Base-by-base conservation (phyloP, 2,888 invertebrate genomes). In the Bhutanitis thaidina region DNA sequence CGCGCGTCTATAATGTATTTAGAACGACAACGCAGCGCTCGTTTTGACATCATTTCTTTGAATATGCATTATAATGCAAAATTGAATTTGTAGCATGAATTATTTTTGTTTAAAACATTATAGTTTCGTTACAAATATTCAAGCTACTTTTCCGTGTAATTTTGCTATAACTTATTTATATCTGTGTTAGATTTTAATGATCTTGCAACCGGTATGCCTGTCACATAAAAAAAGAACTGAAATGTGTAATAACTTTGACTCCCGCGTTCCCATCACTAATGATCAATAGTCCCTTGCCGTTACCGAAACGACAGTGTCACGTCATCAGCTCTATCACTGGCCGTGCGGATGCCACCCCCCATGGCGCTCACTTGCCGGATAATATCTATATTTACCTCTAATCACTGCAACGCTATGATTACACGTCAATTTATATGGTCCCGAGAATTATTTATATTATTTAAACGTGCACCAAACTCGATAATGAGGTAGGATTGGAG, bases 341-440 rank as follows among this genome's bases (percentile, higher is more conserved):
- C 47, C 39, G 58, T 52, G 55, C 52, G 49, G 54, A 43, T 49
- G 52, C 53, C 58, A 62, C 65, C 69, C 68, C 69, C 69, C 69
- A 68, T 56, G 58, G 63, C 50, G 64, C 45, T 34, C 52, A 37
- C 49, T 46, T 53, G 20, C 38, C 45, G 43, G 43, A 54, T 86
- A 88, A 88, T 86, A 80, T 87, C 84, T 86, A 83, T 85, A 86
- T 87, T 88, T 80, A 83, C 66, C 62, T 61, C 71, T 82, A 84
- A 85, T 83, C 76, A 76, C 68, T 61, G 67, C 74, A 71, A 71
- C 72, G 67, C 76, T 71, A 74, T 78, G 86, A 88, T 86, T 86
- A 85, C 72, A 77, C 82, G 77, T 82, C 87, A 84, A 82, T 85
- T 85, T 82, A 75, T 75, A 75, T 76, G 76, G 69, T 69, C 67